Base-by-base conservation (phyloP, 2,797 vertebrate genomes). In the Hipposideros larvatus region DNA sequence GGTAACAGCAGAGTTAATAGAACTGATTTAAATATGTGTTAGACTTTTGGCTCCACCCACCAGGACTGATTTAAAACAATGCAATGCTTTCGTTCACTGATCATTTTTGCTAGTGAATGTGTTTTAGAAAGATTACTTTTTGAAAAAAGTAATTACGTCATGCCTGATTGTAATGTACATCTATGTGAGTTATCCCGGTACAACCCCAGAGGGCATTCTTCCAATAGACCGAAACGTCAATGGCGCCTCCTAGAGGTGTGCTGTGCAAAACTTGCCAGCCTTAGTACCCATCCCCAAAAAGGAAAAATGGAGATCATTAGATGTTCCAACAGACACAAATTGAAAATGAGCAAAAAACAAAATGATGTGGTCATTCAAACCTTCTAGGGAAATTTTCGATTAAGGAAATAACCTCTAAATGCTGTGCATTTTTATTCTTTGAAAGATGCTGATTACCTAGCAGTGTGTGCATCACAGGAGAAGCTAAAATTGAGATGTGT, bases 41-140 rank as follows among this genome's bases (percentile, higher is more conserved):
- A 75, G 37, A 34, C 31, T 11, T 93, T 73, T 57, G 28, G n/a
- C 43, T 37, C 26, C 24, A n/a, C 70, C 28, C 19, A 18, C 63
- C n/a, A 89, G n/a, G 22, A 71, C 26, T 65, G 59, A 87, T 68
- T 87, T 89, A 63, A 85, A 37, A 83, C 19, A 80, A 43, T 70
- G 7, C 51, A 77, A 2, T 53, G 16, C 2, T 83, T 92, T 96
- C 66, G 70, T 68, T 87, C 21, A 34, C 46, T 96, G n/a, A 57
- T 7, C 18, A 14, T 46, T 73, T 90, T 90, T 65, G 10, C 16
- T 59, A 46, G 34, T 78, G 43, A 82, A 34, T 41, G 10, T 70
- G 46, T 71, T 94, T 86, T 94, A n/a, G n/a, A 95, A 80, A 55
- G 74, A 57, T 71, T 34, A n/a, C 51, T 73, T 73, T 73, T 78